Conservation (phyloP, 2,888 invertebrate genomes). For the Andrena trimmerana region DNA sequence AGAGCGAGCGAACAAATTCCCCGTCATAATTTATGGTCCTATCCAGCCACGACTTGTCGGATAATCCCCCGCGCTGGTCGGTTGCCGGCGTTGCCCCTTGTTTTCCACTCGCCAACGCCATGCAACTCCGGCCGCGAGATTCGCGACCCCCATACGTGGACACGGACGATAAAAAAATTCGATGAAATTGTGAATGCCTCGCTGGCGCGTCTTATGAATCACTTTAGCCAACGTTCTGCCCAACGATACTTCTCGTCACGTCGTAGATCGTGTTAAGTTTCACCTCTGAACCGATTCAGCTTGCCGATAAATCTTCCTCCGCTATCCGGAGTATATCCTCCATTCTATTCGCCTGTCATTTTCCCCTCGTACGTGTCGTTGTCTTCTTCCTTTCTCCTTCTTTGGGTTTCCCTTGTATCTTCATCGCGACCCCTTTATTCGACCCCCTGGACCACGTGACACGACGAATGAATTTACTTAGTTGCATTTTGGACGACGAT, state of each 20-base stretch:
- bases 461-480: conserved; percentile 69
- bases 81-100: conserved; percentile 60
- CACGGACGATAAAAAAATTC: conserved; percentile 37
- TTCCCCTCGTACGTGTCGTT: conserved; percentile 13
- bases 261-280: conserved; percentile 61
- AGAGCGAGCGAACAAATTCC: conserved; percentile 70
- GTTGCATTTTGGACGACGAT: conserved; percentile 51
- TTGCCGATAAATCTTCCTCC: conserved; percentile 40
- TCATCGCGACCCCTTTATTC: conserved; percentile 29
- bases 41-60: conserved; percentile 69
- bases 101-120: conserved; percentile 37
- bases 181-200: conserved; percentile 62
- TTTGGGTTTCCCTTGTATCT: conserved; percentile 19
- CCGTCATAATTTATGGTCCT: conserved; percentile 73
- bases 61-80: conserved; percentile 70
- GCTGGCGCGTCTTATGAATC: conserved; percentile 62
- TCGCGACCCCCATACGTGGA: conserved; percentile 19
- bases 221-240: conserved; percentile 50
- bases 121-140: conserved; percentile 22
- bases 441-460: conserved; percentile 10
- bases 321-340: not conserved
- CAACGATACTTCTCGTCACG: conserved; percentile 51
- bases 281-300: conserved; percentile 51
- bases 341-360: conserved; percentile 17
- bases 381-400: not conserved